Evolutionary conservation across 2,888 invertebrate genomes (phyloP), one percentile per base, ranked within the genome.

Genomic region (Plagodis dolabraria): DNA sequence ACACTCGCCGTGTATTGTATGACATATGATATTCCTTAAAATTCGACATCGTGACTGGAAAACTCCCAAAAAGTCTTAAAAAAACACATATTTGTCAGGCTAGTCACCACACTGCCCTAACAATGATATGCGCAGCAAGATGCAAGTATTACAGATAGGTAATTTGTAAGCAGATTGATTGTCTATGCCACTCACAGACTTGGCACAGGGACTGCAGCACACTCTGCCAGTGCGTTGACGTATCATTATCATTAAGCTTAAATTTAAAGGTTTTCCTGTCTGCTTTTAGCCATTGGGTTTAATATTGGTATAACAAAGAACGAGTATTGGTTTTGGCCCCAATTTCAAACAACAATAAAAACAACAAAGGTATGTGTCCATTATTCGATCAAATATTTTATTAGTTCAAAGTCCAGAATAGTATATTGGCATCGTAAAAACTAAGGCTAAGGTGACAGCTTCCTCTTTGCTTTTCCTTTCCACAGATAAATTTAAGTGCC

Each of bases 121-220:
- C 47, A 48, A 55, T 55, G 38, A 44, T 46, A 49, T 55, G 48
- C 48, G 33, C 53, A 54, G 50, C 55, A 63, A 59, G 33, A 46
- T 47, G 44, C 46, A 58, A 22, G 52, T 35, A 57, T 48, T 22
- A 22, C 22, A 22, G 22, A 22, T 22, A 22, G 42, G 45, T 50
- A 47, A 58, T 60, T 59, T 60, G 63, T 60, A 64, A 58, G 40
- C 54, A 46, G 12, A 43, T 12, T 12, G 33, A 61, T 66, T 63
- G 67, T 59, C 67, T 69, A 76, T 72, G 70, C 76, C 57, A 45
- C 63, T 68, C 74, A 74, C 72, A 67, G 56, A 66, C 61, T 67
- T 67, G 65, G 63, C 69, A 69, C 63, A 42, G 38, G 45, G 36
- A 43, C 44, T 48, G 59, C 63, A 58, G 57, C 52, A 65, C 67